A percentile compares a stretch with the other conserved stretches of the same genome.
phyloP scores from a whole-genome alignment of 2,888 invertebrate genomes.

The Coecobrya sp. region DNA sequence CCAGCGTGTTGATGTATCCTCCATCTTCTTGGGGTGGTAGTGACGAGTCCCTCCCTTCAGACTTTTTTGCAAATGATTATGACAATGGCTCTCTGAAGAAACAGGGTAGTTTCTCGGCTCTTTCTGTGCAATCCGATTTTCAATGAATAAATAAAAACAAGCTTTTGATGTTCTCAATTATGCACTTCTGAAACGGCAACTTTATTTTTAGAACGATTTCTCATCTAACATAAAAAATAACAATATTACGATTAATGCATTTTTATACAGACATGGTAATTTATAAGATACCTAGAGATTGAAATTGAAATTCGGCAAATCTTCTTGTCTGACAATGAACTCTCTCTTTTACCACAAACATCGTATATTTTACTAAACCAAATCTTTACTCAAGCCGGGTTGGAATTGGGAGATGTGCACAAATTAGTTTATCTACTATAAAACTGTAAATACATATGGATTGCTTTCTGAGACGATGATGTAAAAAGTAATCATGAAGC shows the following conservation, averaged over 20 bases:
- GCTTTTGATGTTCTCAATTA: neutral
- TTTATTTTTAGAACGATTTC: no score
- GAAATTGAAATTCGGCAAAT: neutral
- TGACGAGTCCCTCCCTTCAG: conserved; percentile 77
- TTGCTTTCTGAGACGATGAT: no score
- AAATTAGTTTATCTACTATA: conserved; percentile 47
- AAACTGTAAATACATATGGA: no score
- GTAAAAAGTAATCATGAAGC: no score
- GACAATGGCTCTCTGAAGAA: conserved; percentile 77
- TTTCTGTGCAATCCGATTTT: conserved; percentile 77
- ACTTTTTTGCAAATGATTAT: conserved; percentile 74
- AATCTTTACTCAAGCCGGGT: no score
- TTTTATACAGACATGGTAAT: conserved; percentile 21
- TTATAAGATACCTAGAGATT: no score
- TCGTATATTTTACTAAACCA: no score
- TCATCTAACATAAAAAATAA: no score
- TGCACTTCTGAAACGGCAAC: no score
- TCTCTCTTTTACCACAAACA: conserved; percentile 22
- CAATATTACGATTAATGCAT: conserved; percentile 45
- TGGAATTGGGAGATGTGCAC: conserved; percentile 9
- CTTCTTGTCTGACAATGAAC: neutral
- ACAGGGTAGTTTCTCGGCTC: conserved; percentile 80
- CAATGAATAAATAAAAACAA: conserved; percentile 29
- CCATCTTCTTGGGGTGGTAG: conserved; percentile 82
- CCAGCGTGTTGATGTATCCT: conserved; percentile 85